These are phyloP conservation scores for Paedocypris sp. DNA, from an alignment of 2,113 vertebrate species.

Conservation along the genomic window DNA sequence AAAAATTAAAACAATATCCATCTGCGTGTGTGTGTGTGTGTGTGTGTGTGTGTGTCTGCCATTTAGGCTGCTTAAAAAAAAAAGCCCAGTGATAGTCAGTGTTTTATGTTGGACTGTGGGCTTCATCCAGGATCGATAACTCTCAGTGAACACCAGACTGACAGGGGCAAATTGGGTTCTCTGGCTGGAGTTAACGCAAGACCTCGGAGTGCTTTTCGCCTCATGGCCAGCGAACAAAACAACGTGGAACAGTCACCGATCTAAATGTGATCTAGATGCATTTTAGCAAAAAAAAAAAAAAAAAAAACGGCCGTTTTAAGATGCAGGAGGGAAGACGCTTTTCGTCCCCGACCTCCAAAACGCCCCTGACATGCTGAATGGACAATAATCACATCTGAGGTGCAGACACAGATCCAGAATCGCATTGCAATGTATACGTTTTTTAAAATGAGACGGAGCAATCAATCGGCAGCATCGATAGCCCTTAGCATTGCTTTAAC, in stretches of 20 bases:
- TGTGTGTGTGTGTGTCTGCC: too few relatives aligned
- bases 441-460: slow-evolving; percentile 70
- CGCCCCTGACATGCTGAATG: slow-evolving; percentile 12
- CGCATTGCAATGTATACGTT: slow-evolving; percentile 52
- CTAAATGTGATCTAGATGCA: too few relatives aligned
- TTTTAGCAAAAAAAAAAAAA: too few relatives aligned
- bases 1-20: too few relatives aligned
- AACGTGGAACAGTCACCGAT: background rate
- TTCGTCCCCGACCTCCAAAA: background rate
- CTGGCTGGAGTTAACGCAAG: slow-evolving; percentile 40
- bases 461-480: slow-evolving; percentile 77
- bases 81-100: slow-evolving; percentile 2
- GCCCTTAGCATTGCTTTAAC: slow-evolving; percentile 75
- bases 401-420: slow-evolving; percentile 58
- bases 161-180: slow-evolving; percentile 18
- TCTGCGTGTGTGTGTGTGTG: too few relatives aligned
- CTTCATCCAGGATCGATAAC: slow-evolving; percentile 5
- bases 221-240: background rate
- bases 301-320: background rate
- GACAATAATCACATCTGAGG: slow-evolving; percentile 35
- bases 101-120: slow-evolving; percentile 10
- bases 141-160: slow-evolving; percentile 11
- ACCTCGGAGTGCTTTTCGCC: background rate
- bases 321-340: too few relatives aligned
- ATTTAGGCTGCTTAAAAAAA: background rate